These are phyloP conservation scores for Achlya flavicornis DNA, from an alignment of 2,888 invertebrate genomes.

Conservation along the genomic window DNA sequence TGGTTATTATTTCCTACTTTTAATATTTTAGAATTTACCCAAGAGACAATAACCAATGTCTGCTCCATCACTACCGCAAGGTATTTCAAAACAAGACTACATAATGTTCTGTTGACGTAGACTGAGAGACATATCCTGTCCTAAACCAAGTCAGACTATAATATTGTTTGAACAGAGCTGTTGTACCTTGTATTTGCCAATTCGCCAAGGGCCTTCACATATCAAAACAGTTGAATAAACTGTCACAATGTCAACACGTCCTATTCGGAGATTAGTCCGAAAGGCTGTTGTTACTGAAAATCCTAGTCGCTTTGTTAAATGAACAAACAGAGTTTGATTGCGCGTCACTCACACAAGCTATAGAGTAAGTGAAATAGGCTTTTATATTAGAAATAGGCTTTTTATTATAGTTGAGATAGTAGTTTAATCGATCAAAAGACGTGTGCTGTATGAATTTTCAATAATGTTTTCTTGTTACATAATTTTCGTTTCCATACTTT, in stretches of 20 bases:
- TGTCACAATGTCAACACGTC: slow-evolving; percentile 9
- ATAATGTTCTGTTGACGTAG: background rate
- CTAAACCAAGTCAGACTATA: background rate
- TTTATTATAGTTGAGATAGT: too few species aligned
- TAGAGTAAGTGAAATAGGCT: background rate
- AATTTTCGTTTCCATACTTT: too few species aligned
- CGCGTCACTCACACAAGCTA: background rate
- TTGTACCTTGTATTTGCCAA: slow-evolving; percentile 7
- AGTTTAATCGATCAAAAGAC: background rate
- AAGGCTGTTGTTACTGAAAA: slow-evolving; percentile 6
- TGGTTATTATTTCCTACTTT: background rate
- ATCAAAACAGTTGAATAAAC: slow-evolving; percentile 8
- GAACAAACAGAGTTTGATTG: slow-evolving; percentile 2
- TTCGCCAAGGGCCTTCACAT: slow-evolving; percentile 7
- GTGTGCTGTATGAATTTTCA: too few species aligned
- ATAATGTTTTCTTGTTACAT: too few species aligned
- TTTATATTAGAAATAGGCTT: background rate
- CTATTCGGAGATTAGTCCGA: slow-evolving; percentile 5
- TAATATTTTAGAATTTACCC: background rate
- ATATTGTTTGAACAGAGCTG: slow-evolving; percentile 12
- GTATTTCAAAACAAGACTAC: background rate
- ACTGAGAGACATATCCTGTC: background rate
- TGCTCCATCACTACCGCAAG: background rate
- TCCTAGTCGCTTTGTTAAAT: slow-evolving; percentile 1
- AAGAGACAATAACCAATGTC: background rate